These are phyloP conservation scores for Brachionus plicatilis DNA, from an alignment of 1,140 invertebrate genomes.

Conservation along the genomic window DNA sequence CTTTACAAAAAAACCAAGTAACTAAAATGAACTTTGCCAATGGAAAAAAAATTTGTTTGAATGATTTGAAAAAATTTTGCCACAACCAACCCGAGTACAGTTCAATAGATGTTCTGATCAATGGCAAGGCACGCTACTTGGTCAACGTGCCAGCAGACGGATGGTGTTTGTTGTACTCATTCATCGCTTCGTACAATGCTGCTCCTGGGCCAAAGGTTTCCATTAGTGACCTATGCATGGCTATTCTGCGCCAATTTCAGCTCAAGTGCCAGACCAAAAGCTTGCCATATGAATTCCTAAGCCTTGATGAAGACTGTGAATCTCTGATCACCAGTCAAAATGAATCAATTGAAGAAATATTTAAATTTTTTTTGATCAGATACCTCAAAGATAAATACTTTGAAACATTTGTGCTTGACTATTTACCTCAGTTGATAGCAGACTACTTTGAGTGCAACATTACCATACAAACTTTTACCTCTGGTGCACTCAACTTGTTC, in stretches of 20 bases:
- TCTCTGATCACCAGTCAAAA: neutral
- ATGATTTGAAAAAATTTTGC: neutral
- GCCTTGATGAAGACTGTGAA: neutral
- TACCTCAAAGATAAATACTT: neutral
- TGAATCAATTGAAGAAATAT: neutral
- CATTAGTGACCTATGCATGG: neutral
- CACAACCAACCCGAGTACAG: neutral
- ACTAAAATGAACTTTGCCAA: neutral
- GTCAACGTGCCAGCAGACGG: slow-evolving; percentile 14
- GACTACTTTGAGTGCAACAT: neutral
- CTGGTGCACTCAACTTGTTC: neutral
- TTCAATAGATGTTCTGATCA: neutral
- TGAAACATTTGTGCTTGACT: neutral
- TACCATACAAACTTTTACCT: neutral
- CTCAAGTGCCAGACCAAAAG: neutral
- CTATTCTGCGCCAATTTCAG: neutral
- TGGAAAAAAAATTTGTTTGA: neutral
- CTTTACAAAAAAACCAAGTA: neutral
- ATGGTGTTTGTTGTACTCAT: slow-evolving; percentile 27
- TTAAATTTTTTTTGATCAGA: neutral
- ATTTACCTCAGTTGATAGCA: neutral
- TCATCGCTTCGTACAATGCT: neutral
- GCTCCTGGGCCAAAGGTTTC: neutral
- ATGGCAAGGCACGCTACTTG: neutral
- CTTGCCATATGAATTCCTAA: neutral